Evolutionary conservation across 2,797 vertebrate species (phyloP).

Genomic region (Platalea minor): DNA sequence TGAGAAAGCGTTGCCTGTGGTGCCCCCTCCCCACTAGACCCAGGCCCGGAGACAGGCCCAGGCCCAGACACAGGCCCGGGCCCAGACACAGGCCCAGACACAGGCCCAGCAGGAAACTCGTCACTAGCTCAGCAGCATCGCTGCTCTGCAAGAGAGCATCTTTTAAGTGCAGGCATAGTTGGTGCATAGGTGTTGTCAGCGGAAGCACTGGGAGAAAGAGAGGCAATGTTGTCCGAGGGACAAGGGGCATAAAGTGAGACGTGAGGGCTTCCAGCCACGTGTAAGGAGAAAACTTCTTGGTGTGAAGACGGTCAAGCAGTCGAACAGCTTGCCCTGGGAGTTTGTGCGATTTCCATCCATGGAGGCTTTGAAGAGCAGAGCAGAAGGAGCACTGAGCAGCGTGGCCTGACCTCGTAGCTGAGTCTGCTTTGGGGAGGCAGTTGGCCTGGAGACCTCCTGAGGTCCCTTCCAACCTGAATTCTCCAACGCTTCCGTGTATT

Average conservation of each 20-base stretch:
- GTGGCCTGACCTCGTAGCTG: accelerated
- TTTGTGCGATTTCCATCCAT: background rate
- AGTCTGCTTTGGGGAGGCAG: background rate
- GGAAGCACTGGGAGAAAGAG: background rate
- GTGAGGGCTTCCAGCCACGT: background rate
- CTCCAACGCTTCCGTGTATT: background rate
- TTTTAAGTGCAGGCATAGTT: background rate
- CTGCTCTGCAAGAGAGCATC: background rate
- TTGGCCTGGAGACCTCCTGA: background rate
- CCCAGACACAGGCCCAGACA: too few relatives aligned
- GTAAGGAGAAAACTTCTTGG: background rate
- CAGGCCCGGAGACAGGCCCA: background rate
- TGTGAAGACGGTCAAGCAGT: background rate
- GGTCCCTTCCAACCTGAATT: background rate
- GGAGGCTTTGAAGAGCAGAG: background rate
- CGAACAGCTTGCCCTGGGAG: background rate
- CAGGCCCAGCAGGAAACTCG: background rate
- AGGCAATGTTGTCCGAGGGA: too few relatives aligned
- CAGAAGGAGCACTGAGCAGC: background rate
- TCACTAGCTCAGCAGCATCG: background rate
- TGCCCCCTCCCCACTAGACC: background rate
- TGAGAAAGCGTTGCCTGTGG: background rate
- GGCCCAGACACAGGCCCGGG: too few relatives aligned
- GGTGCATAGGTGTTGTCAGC: background rate
- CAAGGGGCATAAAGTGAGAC: too few relatives aligned